These are phyloP conservation scores for Lycophotia porphyrea DNA, from an alignment of 2,888 invertebrate species.

Conservation along the genomic window DNA sequence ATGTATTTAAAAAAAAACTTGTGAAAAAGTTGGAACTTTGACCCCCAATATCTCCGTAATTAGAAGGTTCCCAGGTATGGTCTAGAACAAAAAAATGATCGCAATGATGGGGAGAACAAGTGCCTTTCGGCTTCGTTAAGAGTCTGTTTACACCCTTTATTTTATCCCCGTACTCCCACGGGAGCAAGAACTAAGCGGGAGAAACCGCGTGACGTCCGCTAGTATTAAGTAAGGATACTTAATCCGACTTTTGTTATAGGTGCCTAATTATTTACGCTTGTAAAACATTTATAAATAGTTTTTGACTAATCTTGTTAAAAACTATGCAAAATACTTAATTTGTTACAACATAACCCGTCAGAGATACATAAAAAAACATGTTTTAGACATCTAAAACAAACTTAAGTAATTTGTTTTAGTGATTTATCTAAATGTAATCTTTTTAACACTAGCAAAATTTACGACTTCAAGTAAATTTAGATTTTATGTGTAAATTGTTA, in stretches of 20 bases:
- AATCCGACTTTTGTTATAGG: neutral
- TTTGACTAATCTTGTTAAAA: constrained; percentile 18
- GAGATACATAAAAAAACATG: constrained; percentile 24
- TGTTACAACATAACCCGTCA: neutral
- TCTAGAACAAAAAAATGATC: too few species aligned
- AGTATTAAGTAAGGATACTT: too few species aligned
- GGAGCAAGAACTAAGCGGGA: too few species aligned
- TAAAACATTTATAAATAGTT: constrained; percentile 5
- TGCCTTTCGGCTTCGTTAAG: too few species aligned
- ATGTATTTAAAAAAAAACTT: too few species aligned
- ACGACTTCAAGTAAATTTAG: constrained; percentile 27
- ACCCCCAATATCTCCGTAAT: too few species aligned
- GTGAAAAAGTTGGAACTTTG: too few species aligned
- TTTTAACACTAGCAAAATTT: neutral
- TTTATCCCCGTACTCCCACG: too few species aligned
- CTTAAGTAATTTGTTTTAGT: constrained; percentile 23
- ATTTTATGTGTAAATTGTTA: constrained; percentile 13
- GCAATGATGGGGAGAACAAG: too few species aligned
- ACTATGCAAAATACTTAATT: constrained; percentile 17
- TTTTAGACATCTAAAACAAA: constrained; percentile 27
- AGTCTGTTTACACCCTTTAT: too few species aligned
- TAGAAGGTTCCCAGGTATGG: too few species aligned
- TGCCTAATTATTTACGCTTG: neutral
- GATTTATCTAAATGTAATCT: constrained; percentile 18
- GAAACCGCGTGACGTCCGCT: too few species aligned